Percentiles rank a stretch among this genome's conserved stretches.
Evolutionary conservation across 2,113 vertebrate species (phyloP).

Genomic region (Nibea albiflora): DNA sequence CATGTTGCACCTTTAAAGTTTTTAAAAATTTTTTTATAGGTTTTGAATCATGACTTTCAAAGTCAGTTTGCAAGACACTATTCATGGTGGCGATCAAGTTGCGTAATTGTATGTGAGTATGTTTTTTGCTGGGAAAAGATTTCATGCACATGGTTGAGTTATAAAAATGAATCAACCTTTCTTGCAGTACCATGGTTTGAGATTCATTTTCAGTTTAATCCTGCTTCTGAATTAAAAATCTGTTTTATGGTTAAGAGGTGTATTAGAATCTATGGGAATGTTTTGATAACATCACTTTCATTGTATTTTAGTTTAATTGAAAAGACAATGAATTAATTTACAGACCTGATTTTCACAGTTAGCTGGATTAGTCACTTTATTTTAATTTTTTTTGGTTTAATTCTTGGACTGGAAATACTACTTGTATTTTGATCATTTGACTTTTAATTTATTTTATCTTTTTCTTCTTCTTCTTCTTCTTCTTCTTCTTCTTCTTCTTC

Average conservation of each 20-base stretch:
- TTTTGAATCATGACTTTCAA: neutral
- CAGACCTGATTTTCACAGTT: slow-evolving; percentile 12
- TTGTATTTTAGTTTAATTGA: neutral
- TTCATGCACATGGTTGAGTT: slow-evolving; percentile 15
- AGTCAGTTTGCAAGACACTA: neutral
- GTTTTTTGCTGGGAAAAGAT: neutral
- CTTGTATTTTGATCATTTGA: slow-evolving; percentile 47
- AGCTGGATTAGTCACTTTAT: neutral
- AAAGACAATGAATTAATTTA: neutral
- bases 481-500: slow-evolving; percentile 21
- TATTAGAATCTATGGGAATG: neutral
- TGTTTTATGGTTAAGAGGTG: neutral
- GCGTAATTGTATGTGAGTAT: neutral
- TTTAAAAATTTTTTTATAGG: too few relatives aligned
- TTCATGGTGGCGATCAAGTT: neutral
- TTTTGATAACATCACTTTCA: slow-evolving; percentile 7
- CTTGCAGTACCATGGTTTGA: neutral
- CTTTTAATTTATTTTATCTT: slow-evolving; percentile 65
- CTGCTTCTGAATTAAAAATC: slow-evolving; percentile 11
- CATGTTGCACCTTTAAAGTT: too few relatives aligned
- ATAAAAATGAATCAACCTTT: slow-evolving; percentile 1
- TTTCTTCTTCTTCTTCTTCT: neutral
- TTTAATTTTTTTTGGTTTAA: neutral
- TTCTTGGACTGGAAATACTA: slow-evolving; percentile 43
- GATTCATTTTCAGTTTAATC: neutral